Evolutionary conservation across 35 echinoderm and acorn worm species (phyloP), one percentile per base, ranked within the genome.

Genomic region (Heliocidaris tuberculata): DNA sequence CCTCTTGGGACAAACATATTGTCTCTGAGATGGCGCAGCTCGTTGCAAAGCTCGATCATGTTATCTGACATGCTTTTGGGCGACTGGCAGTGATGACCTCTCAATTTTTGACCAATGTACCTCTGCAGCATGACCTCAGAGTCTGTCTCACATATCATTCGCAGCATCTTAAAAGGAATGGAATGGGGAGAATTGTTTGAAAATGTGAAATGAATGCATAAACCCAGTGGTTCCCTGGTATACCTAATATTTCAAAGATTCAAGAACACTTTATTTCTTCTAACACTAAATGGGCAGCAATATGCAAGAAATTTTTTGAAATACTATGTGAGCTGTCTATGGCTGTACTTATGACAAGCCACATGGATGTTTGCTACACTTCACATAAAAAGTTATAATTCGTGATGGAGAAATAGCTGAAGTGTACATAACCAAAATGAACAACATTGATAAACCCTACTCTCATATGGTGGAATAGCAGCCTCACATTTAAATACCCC

Each of bases 141-240:
- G 42, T 99, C 98, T 7, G 97, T 99, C 96, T 99, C 98, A 90
- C 98, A 99, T 59, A 99, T 99, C 97, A 97, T 97, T 52, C 95
- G 95, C 94, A 97, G 88, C 98, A 99, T 99, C 98, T 99, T 30
- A 27, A 85, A 85, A 90, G 32, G 52, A 21, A 31, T 49, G 30
- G 59, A 21, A 48, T 2, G 15, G 31, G 27, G 35, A 42, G 35
- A 42, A 42, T 0, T 93, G 42, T 27, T 54, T 54, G 59, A 42
- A 6, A 24, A 7, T 29, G 86, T 32, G 32, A 32, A 47, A 52
- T 88, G 27, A 15, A 86, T 31, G 59, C 11, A 31, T 30, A 85
- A 85, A 16, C 17, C 19, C 48, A 85, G 56, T 65, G 4, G 13
- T 31, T 94, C 27, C 16, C 24, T 60, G 48, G 7, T 85, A 86